Conservation (phyloP, 2,113 vertebrate species). For the Pleuronectes platessa region DNA sequence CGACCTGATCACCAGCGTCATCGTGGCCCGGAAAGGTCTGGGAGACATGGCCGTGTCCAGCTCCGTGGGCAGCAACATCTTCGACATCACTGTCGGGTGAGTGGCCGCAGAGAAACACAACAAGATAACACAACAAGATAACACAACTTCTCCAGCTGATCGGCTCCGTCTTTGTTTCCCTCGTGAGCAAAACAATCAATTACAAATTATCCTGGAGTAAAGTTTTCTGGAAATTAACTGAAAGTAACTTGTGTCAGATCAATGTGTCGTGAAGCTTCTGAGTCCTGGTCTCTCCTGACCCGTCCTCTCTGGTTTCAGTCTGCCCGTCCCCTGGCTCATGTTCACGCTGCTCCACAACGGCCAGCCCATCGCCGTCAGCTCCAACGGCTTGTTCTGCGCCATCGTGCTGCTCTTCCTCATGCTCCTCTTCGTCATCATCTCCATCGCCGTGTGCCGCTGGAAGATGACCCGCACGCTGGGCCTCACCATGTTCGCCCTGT, state of each 20-base stretch:
- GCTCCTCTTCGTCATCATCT: constrained; percentile 83
- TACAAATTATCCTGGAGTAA: no score
- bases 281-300: not conserved
- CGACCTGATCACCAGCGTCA: constrained; percentile 84
- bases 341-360: constrained; percentile 64
- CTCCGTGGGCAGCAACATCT: constrained; percentile 84
- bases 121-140: no score
- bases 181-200: no score
- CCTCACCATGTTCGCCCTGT: constrained; percentile 82
- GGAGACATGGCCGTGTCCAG: constrained; percentile 85
- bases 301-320: constrained; percentile 51
- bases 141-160: no score
- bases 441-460: constrained; percentile 82
- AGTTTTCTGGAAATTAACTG: no score
- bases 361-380: constrained; percentile 75
- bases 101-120: not conserved
- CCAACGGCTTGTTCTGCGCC: constrained; percentile 83
- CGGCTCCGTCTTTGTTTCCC: no score
- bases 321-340: constrained; percentile 80
- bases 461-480: constrained; percentile 81
- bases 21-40: constrained; percentile 82
- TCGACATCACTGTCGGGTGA: constrained; percentile 82
- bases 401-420: constrained; percentile 85
- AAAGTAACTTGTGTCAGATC: no score
- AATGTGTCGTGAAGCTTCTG: no score